Evolutionary conservation across 2,113 vertebrate species (phyloP).

Genomic region (Sylvia atricapilla): DNA sequence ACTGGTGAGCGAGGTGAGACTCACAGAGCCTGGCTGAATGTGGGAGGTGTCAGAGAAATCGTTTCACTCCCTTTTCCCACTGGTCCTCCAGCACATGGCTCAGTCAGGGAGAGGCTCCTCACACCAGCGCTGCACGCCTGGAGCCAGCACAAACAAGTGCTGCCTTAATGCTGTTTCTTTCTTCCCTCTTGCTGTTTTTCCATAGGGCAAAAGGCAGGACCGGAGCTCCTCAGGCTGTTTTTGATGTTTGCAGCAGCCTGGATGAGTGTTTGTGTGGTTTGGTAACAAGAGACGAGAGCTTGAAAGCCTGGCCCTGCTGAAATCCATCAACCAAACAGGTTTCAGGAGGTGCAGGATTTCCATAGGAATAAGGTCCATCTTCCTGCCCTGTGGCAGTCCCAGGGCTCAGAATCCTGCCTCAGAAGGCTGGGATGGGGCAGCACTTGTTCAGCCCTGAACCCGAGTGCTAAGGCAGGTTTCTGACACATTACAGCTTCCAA

Average conservation of each 20-base stretch:
- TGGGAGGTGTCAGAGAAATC: background rate
- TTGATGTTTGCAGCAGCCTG: background rate
- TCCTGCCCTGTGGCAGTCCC: background rate
- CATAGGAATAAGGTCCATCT: background rate
- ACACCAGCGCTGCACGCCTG: fast-evolving
- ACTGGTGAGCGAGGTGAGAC: background rate
- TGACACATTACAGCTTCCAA: background rate
- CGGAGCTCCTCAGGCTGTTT: background rate
- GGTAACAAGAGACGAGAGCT: background rate
- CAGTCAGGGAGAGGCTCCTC: background rate
- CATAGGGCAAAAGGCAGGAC: background rate
- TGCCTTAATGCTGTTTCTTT: background rate
- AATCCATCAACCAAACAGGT: background rate
- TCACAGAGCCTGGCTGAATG: background rate
- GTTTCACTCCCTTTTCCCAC: background rate
- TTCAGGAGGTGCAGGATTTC: background rate
- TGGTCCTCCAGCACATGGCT: background rate
- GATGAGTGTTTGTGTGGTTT: background rate
- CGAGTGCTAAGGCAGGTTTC: background rate
- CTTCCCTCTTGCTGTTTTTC: background rate
- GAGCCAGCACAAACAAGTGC: background rate
- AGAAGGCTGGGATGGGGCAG: background rate
- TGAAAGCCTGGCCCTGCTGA: background rate
- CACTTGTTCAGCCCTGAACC: fast-evolving
- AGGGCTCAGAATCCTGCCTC: background rate